phyloP scores from a whole-genome alignment of 2,888 invertebrate genomes.

The Anarsia innoxiella region DNA sequence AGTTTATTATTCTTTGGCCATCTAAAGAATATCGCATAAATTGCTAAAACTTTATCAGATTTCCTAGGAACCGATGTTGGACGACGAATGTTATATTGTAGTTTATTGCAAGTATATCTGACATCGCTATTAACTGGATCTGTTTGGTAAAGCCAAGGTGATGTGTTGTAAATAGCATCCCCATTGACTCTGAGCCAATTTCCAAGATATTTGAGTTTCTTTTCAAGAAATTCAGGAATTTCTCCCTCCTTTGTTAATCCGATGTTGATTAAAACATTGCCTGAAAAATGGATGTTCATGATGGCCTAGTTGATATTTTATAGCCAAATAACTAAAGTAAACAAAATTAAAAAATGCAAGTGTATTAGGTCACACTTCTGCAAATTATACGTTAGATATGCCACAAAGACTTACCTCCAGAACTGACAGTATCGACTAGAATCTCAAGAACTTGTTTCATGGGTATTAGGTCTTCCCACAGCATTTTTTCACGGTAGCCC shows the following conservation, averaged over 20 bases:
- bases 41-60: conserved; percentile 33
- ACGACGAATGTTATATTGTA: conserved; percentile 28
- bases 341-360: not conserved
- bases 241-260: conserved; percentile 84
- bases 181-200: conserved; percentile 88
- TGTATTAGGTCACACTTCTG: not conserved
- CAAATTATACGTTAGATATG: not conserved
- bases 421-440: conserved; percentile 85
- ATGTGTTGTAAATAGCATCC: conserved; percentile 87
- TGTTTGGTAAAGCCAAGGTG: conserved; percentile 88
- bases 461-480: conserved; percentile 79
- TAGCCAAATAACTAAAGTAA: not conserved
- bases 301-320: not conserved
- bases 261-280: not conserved
- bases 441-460: conserved; percentile 80
- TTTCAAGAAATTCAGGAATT: conserved; percentile 90
- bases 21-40: conserved; percentile 81
- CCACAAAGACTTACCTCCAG: conserved; percentile 78
- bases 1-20: conserved; percentile 80
- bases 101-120: conserved; percentile 80
- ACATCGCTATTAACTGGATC: conserved; percentile 81
- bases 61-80: conserved; percentile 31
- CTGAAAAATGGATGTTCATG: not conserved
- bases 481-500: conserved; percentile 87
- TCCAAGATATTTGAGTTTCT: conserved; percentile 86